Percentiles rank a stretch among this genome's conserved stretches.
Conservation (phyloP, 2,797 vertebrate species). For the Gymnocypris eckloni region DNA sequence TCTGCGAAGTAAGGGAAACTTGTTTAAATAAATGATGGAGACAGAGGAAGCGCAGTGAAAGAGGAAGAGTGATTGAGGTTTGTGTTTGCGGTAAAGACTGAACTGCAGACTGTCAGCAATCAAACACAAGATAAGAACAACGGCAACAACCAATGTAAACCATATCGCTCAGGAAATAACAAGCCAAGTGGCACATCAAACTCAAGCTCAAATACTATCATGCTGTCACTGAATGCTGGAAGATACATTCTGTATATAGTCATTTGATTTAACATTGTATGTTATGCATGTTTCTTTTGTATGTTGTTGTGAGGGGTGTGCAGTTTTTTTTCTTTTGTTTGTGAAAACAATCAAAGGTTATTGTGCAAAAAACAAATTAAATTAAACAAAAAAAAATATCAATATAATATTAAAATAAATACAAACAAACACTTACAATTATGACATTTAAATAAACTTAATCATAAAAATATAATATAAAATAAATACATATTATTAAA, state of each 20-base stretch:
- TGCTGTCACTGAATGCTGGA: no score
- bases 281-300: no score
- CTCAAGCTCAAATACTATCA: not conserved
- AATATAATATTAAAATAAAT: not conserved
- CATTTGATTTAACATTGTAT: no score
- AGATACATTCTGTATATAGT: no score
- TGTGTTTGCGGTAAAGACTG: not conserved
- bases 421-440: not conserved
- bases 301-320: no score
- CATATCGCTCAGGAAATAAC: not conserved
- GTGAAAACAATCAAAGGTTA: no score
- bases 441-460: no score
- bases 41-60: not conserved
- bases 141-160: not conserved
- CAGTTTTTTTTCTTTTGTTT: no score
- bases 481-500: no score
- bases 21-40: not conserved
- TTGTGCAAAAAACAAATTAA: no score
- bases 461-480: no score
- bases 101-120: not conserved
- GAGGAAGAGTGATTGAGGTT: not conserved
- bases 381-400: not conserved
- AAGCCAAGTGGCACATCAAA: not conserved
- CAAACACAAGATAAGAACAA: not conserved
- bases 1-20: conserved; percentile 37